Conservation (phyloP, 2,797 vertebrate genomes). For the Buceros bicornis region DNA sequence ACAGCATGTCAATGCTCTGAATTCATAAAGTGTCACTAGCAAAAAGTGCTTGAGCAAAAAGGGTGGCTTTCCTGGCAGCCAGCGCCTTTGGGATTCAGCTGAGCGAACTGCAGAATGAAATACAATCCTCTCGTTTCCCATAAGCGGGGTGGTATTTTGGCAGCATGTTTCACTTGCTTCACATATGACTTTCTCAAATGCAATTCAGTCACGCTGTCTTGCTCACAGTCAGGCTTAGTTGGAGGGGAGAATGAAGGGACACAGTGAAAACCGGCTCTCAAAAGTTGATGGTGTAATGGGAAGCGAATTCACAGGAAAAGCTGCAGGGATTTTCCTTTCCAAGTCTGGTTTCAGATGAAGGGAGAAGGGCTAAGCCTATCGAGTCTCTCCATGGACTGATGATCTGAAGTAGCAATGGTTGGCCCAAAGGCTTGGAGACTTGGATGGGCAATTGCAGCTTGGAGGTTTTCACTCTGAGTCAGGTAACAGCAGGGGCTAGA, state of each 20-base stretch:
- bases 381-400: neutral
- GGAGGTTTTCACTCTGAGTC: neutral
- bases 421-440: neutral
- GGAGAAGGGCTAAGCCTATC: neutral
- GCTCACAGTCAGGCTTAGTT: neutral
- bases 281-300: neutral
- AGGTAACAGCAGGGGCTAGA: neutral
- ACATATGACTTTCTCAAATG: neutral
- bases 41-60: neutral
- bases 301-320: neutral
- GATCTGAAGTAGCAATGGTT: neutral
- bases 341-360: neutral
- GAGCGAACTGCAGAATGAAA: neutral
- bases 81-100: constrained; percentile 5
- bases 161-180: neutral
- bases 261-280: neutral
- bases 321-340: constrained; percentile 3
- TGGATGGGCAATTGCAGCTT: neutral
- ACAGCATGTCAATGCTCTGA: neutral
- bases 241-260: neutral
- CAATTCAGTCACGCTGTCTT: neutral
- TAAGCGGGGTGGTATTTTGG: neutral
- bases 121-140: neutral
- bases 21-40: neutral
- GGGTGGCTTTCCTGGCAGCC: neutral